These are phyloP conservation scores for Channa maculata DNA, from an alignment of 2,113 vertebrate species.

Conservation along the genomic window DNA sequence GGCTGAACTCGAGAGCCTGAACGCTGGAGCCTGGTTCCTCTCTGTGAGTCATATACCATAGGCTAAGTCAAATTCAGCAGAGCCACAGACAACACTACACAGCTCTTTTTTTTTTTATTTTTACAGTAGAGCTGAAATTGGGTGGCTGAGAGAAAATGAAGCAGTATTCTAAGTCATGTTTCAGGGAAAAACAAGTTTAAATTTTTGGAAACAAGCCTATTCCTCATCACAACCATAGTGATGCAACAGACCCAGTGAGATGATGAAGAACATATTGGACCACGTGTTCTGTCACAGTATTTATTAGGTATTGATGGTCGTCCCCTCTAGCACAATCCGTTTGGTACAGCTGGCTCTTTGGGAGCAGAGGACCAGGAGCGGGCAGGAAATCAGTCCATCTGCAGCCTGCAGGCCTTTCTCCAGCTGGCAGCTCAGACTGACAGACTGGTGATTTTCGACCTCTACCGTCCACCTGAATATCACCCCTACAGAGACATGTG, in stretches of 20 bases:
- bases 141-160: too few relatives aligned
- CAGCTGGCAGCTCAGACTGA: slow-evolving; percentile 81
- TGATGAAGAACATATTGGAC: neutral
- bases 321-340: slow-evolving; percentile 83
- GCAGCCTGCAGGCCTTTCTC: slow-evolving; percentile 84
- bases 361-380: slow-evolving; percentile 68
- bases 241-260: neutral
- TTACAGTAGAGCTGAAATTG: too few relatives aligned
- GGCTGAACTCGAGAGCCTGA: slow-evolving; percentile 84
- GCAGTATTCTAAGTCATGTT: too few relatives aligned
- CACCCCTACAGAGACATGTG: slow-evolving; percentile 87
- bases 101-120: too few relatives aligned
- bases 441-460: slow-evolving; percentile 89
- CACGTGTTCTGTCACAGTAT: neutral
- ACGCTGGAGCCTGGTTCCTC: slow-evolving; percentile 92
- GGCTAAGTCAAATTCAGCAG: too few relatives aligned
- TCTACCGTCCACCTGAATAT: slow-evolving; percentile 85
- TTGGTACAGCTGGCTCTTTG: slow-evolving; percentile 77
- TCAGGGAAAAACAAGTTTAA: too few relatives aligned
- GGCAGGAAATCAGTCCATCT: slow-evolving; percentile 85
- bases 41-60: slow-evolving; percentile 64
- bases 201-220: neutral
- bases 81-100: too few relatives aligned
- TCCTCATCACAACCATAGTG: neutral
- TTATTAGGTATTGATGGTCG: slow-evolving; percentile 5